These are phyloP conservation scores for Phyllotis vaccarum DNA, from an alignment of 2,797 vertebrate genomes.

Conservation along the genomic window DNA sequence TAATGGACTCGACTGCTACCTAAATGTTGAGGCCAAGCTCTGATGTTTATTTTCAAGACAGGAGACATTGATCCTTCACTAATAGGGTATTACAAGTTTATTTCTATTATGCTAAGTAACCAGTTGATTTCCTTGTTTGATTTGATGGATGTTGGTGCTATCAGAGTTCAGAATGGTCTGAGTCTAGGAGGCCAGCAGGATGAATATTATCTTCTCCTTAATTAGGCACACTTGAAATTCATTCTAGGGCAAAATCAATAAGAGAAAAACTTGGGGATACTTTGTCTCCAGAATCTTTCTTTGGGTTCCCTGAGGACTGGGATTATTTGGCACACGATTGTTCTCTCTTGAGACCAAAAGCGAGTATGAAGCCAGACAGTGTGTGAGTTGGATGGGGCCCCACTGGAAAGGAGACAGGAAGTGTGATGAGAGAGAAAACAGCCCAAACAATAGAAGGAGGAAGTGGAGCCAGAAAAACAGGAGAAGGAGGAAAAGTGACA, in stretches of 20 bases:
- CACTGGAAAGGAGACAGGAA: slow-evolving; percentile 80
- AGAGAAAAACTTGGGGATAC: slow-evolving; percentile 53
- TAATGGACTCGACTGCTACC: slow-evolving; percentile 83
- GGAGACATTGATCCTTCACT: slow-evolving; percentile 82
- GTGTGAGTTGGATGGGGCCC: slow-evolving; percentile 66
- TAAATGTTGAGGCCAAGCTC: slow-evolving; percentile 81
- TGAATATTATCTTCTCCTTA: neutral
- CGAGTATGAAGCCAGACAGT: slow-evolving; percentile 51
- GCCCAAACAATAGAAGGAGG: slow-evolving; percentile 80
- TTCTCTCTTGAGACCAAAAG: slow-evolving; percentile 42
- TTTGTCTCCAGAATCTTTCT: slow-evolving; percentile 54
- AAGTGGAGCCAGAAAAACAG: slow-evolving; percentile 76
- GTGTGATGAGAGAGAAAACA: slow-evolving; percentile 76
- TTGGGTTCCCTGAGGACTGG: neutral
- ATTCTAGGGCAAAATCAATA: slow-evolving; percentile 72
- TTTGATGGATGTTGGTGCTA: slow-evolving; percentile 74
- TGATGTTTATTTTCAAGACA: slow-evolving; percentile 86
- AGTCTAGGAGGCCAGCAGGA: slow-evolving; percentile 10
- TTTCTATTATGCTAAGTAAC: slow-evolving; percentile 81
- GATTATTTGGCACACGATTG: slow-evolving; percentile 40
- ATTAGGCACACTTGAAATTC: slow-evolving; percentile 56
- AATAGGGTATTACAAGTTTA: slow-evolving; percentile 80
- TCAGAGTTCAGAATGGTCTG: slow-evolving; percentile 69
- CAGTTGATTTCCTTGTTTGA: slow-evolving; percentile 82
- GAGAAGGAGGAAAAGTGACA: slow-evolving; percentile 73